Conservation (phyloP, 2,888 invertebrate genomes). For the Pachycephus smyrnensis region DNA sequence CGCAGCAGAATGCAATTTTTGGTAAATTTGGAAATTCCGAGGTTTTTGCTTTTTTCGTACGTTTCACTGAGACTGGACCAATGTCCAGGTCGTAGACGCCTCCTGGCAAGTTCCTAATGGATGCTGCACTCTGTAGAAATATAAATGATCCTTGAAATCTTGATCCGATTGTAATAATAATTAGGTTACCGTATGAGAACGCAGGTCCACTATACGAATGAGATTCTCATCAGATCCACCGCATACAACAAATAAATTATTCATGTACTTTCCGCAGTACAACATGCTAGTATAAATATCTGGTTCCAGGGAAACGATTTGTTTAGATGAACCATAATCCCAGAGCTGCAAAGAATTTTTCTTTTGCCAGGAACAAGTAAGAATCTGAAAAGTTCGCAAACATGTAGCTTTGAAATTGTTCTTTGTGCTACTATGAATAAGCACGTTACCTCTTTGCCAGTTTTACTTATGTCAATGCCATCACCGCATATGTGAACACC, state of each 20-base stretch:
- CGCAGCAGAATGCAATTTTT: slow-evolving; percentile 71
- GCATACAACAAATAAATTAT: slow-evolving; percentile 71
- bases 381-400: slow-evolving; percentile 66
- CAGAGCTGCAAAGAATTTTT: slow-evolving; percentile 74
- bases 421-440: background rate
- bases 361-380: slow-evolving; percentile 76
- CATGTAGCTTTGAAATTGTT: background rate
- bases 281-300: slow-evolving; percentile 71
- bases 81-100: slow-evolving; percentile 72
- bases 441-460: slow-evolving; percentile 72
- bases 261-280: slow-evolving; percentile 74
- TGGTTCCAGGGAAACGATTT: slow-evolving; percentile 72
- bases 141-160: slow-evolving; percentile 35
- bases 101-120: slow-evolving; percentile 70
- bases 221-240: slow-evolving; percentile 75
- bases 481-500: slow-evolving; percentile 77
- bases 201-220: slow-evolving; percentile 73
- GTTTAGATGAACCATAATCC: slow-evolving; percentile 76
- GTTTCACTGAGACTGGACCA: slow-evolving; percentile 62
- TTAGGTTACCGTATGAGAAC: slow-evolving; percentile 70
- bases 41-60: slow-evolving; percentile 29
- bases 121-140: slow-evolving; percentile 69
- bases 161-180: background rate
- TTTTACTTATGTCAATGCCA: slow-evolving; percentile 74
- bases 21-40: slow-evolving; percentile 64